phyloP scores from a whole-genome alignment of 2,888 invertebrate species.

The Lacanobia oleracea region DNA sequence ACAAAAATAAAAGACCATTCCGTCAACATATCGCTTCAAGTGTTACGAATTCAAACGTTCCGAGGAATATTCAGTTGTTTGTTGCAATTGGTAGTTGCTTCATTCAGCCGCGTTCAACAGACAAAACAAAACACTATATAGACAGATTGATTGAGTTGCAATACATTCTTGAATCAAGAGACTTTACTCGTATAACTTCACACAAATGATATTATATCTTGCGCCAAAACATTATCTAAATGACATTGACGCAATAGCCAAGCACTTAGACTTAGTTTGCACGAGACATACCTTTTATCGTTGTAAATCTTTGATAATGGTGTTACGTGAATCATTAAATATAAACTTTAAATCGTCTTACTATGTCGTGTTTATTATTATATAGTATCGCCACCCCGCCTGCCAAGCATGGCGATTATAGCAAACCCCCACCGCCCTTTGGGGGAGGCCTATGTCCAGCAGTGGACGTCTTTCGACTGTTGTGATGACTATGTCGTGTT shows the following conservation, averaged over 20 bases:
- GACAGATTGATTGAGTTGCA: neutral
- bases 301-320: slow-evolving; percentile 24
- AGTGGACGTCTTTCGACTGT: too few relatives aligned
- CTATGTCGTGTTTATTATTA: slow-evolving; percentile 15
- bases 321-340: slow-evolving; percentile 29
- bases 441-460: too few relatives aligned
- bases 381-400: too few relatives aligned
- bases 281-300: slow-evolving; percentile 12
- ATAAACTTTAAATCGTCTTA: slow-evolving; percentile 8
- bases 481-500: neutral
- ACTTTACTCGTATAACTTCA: neutral
- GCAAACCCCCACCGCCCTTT: too few relatives aligned
- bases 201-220: neutral
- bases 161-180: neutral
- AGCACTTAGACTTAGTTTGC: slow-evolving; percentile 15
- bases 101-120: too few relatives aligned
- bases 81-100: too few relatives aligned
- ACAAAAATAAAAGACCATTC: too few relatives aligned
- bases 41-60: too few relatives aligned
- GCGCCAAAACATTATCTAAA: slow-evolving; percentile 14
- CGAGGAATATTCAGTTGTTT: too few relatives aligned
- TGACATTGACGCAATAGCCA: slow-evolving; percentile 14
- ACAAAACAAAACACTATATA: neutral
- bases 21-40: too few relatives aligned
- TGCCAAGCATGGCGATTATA: too few relatives aligned